These are phyloP conservation scores for Limonius californicus DNA, from an alignment of 1,140 invertebrate species.

Conservation along the genomic window DNA sequence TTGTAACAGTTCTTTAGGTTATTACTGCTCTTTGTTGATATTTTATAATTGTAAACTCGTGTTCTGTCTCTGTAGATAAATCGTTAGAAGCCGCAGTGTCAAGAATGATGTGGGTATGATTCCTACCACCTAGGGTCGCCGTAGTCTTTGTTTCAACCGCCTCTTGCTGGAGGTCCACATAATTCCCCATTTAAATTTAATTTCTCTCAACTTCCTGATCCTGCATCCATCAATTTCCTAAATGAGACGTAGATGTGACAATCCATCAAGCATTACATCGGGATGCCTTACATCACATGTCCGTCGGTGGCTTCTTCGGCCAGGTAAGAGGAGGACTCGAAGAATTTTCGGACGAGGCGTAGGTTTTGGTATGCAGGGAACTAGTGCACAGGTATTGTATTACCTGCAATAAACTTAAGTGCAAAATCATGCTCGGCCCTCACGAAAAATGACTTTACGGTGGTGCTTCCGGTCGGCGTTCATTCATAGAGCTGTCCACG, in stretches of 20 bases:
- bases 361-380: constrained; percentile 20
- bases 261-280: not conserved
- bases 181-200: not conserved
- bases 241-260: not conserved
- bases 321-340: no score
- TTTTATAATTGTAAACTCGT: constrained; percentile 24
- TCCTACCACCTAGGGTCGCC: constrained; percentile 13
- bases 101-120: constrained; percentile 20
- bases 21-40: constrained; percentile 8
- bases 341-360: not conserved
- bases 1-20: not conserved
- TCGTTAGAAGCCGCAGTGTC: constrained; percentile 9
- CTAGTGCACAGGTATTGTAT: constrained; percentile 37
- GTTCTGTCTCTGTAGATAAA: constrained; percentile 23
- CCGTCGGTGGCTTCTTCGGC: no score
- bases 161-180: constrained; percentile 16
- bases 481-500: constrained; percentile 20
- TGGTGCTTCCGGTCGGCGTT: constrained; percentile 27
- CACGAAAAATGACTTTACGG: constrained; percentile 26
- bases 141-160: constrained; percentile 19
- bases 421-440: constrained; percentile 40
- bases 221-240: constrained; percentile 1
- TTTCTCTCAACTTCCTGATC: constrained; percentile 11
- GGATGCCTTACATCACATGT: no score
- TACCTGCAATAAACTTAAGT: constrained; percentile 44